Evolutionary conservation across 2,797 vertebrate species (phyloP), one percentile per base, ranked within the genome.

Genomic region (Natrix natrix): DNA sequence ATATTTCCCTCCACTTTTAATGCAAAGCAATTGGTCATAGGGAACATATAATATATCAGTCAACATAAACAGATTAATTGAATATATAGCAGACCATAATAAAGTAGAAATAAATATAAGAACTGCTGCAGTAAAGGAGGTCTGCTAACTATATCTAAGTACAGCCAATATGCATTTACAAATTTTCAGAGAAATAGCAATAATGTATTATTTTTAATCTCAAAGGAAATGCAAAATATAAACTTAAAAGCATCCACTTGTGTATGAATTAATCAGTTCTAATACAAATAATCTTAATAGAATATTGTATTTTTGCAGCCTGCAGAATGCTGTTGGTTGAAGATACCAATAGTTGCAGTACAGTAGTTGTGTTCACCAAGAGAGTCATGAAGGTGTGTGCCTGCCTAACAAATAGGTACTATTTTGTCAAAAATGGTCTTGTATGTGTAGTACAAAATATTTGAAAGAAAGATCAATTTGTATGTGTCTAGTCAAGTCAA

Each of bases 21-120:
- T 96, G 96, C 96, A 95, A 95, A 95, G 52, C 92, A 95, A 96
- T 97, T 93, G 96, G 94, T 96, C 93, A 93, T 90, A 90, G 94
- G 92, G 95, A 95, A 96, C 95, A 96, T 94, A 91, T 95, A 94
- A 96, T 96, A 54, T 74, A 91, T 91, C 52, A 93, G 57, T 97
- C 96, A 91, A 95, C 94, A 95, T 90, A 95, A 96, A 96, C 95
- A 94, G 90, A 88, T 95, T 95, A 91, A 88, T 93, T 96, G 91
- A 95, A 94, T 94, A 90, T 94, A 91, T 87, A 95, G 83, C 89
- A 92, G 92, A 95, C 95, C 91, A 95, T 92, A 61, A 94, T 94
- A 87, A 95, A 94, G 94, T 86, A 94, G 90, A 96, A 66, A 28
- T 89, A 90, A 91, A 91, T 86, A 88, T 88, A 94, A 93, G 91